Evolutionary conservation across 2,797 vertebrate species (phyloP).

Genomic region (Morus bassanus): DNA sequence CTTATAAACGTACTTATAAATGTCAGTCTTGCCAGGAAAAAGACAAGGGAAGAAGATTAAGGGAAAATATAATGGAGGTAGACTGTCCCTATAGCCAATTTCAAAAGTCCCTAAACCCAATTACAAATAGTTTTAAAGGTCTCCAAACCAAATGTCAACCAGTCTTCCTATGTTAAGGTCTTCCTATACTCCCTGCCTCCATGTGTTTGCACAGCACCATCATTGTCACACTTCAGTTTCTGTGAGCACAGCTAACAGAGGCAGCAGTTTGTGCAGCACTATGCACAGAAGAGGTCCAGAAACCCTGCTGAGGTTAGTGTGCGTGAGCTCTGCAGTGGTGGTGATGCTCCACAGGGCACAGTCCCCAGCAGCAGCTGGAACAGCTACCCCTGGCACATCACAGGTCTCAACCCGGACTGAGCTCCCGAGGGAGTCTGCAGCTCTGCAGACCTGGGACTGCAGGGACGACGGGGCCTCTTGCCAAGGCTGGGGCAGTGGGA

Average conservation of each 20-base stretch:
- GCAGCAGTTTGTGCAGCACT: not conserved
- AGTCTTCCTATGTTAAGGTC: not conserved
- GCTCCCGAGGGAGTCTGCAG: not conserved
- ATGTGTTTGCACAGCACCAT: not conserved
- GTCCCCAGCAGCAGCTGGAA: not conserved
- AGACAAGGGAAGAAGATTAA: not conserved
- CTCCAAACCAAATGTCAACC: not conserved
- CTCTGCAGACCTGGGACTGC: not conserved
- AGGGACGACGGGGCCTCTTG: not conserved
- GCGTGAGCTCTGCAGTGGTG: not conserved
- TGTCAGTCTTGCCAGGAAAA: not conserved
- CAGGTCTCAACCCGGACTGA: not conserved
- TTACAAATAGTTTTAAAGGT: not conserved
- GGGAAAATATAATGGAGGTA: not conserved
- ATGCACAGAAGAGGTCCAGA: not conserved
- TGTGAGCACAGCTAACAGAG: not conserved
- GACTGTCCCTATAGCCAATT: not conserved
- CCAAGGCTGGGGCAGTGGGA: not conserved
- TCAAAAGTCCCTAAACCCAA: not conserved
- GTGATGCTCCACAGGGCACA: not conserved
- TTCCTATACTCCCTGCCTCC: not conserved
- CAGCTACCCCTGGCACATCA: not conserved
- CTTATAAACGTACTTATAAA: not conserved
- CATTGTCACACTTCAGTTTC: not conserved
- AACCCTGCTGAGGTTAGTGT: not conserved